phyloP scores from a whole-genome alignment of 2,888 invertebrate genomes.

The Tortricodes alternella region DNA sequence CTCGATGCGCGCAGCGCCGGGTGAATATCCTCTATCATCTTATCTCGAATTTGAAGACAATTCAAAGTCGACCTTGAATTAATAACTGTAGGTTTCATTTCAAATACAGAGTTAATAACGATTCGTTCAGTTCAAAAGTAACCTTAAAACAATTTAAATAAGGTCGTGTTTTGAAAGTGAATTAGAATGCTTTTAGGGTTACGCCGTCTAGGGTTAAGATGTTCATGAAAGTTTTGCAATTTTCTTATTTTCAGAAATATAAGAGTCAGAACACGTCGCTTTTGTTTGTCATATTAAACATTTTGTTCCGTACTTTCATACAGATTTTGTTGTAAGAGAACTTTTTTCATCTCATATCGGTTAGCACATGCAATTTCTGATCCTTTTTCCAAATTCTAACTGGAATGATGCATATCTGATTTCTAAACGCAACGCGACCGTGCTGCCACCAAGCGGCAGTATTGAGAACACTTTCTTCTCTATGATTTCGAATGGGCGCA shows the following conservation, averaged over 20 bases:
- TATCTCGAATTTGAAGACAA: background rate
- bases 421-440: too few relatives aligned
- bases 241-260: slow-evolving; percentile 20
- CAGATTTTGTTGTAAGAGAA: too few relatives aligned
- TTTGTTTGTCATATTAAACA: background rate
- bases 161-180: background rate
- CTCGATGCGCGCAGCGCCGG: slow-evolving; percentile 6
- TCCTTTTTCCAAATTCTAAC: too few relatives aligned
- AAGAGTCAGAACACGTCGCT: background rate
- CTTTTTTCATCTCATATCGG: too few relatives aligned
- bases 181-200: background rate
- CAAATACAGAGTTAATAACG: background rate
- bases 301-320: too few relatives aligned
- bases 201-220: slow-evolving; percentile 10
- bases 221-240: slow-evolving; percentile 26
- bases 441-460: too few relatives aligned
- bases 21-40: slow-evolving; percentile 27
- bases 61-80: background rate
- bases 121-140: background rate
- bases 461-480: too few relatives aligned
- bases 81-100: background rate
- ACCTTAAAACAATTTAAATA: background rate
- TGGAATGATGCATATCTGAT: too few relatives aligned
- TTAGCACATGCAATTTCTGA: too few relatives aligned
- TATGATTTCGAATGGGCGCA: too few relatives aligned